Conservation (phyloP, 2,113 vertebrate species). For the Amazona guildingii region DNA sequence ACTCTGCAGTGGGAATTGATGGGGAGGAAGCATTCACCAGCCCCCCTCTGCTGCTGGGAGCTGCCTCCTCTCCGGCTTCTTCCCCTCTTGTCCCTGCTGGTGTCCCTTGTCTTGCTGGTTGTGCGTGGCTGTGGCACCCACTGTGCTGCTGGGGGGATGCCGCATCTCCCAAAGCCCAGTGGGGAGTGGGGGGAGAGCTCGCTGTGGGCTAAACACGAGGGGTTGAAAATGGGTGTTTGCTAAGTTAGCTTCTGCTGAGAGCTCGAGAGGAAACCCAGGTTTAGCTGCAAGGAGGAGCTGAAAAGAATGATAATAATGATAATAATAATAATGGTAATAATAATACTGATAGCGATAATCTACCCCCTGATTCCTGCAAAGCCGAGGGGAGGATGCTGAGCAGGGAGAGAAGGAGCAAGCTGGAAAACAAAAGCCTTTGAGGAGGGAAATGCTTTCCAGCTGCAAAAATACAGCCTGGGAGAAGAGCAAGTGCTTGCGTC, state of each 20-base stretch:
- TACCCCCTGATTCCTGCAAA: background rate
- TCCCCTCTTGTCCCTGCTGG: background rate
- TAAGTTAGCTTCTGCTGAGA: background rate
- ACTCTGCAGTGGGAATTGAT: background rate
- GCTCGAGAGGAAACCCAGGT: constrained; percentile 42
- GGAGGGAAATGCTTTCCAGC: constrained; percentile 69
- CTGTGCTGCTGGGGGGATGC: no score
- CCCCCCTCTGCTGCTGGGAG: fast-evolving
- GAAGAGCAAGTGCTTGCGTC: constrained; percentile 28
- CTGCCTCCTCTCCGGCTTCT: fast-evolving
- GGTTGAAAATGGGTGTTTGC: constrained; percentile 8
- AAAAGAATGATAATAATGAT: background rate
- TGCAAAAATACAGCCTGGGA: constrained; percentile 65
- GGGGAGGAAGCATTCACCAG: background rate
- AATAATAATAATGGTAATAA: background rate
- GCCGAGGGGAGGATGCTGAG: background rate
- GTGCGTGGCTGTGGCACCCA: fast-evolving
- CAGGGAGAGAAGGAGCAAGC: constrained; percentile 38
- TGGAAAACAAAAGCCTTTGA: constrained; percentile 69
- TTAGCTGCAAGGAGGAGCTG: constrained; percentile 23
- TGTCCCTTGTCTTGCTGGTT: background rate
- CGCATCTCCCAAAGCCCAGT: background rate
- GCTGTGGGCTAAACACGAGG: background rate
- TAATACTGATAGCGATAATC: background rate
- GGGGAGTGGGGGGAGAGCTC: background rate